Evolutionary conservation across 1,140 invertebrate species (phyloP).

Genomic region (Meloidogyne chitwoodi): DNA sequence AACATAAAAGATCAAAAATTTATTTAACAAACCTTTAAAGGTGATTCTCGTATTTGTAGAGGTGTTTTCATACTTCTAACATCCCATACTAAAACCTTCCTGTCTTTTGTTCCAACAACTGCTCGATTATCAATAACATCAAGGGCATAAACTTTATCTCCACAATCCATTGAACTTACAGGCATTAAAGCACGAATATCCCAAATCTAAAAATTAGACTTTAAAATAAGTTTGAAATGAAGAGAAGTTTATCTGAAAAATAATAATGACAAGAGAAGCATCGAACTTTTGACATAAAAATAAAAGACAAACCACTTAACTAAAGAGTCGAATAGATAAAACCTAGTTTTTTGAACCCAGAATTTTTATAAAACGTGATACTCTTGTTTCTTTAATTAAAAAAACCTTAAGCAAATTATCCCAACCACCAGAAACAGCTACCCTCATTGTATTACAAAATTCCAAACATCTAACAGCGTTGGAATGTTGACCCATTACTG

Average conservation of each 20-base stretch:
- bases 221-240: too few species aligned
- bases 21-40: conserved; percentile 79
- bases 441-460: conserved; percentile 81
- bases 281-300: too few species aligned
- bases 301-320: too few species aligned
- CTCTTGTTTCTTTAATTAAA: neutral
- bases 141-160: conserved; percentile 79
- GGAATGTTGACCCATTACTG: conserved; percentile 79
- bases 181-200: conserved; percentile 46
- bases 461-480: conserved; percentile 87
- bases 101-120: conserved; percentile 87
- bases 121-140: conserved; percentile 89
- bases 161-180: conserved; percentile 44
- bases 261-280: too few species aligned
- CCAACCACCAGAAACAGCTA: conserved; percentile 91
- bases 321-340: too few species aligned
- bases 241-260: too few species aligned
- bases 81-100: conserved; percentile 93
- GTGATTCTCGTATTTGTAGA: conserved; percentile 87
- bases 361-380: too few species aligned
- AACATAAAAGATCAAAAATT: too few species aligned
- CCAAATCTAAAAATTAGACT: conserved; percentile 67
- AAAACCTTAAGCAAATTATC: conserved; percentile 80
- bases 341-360: too few species aligned
- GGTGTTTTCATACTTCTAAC: conserved; percentile 93